Percentiles rank a stretch among this genome's conserved stretches.
Evolutionary conservation across 2,888 invertebrate species (phyloP).

Genomic region (Craniophora ligustri): DNA sequence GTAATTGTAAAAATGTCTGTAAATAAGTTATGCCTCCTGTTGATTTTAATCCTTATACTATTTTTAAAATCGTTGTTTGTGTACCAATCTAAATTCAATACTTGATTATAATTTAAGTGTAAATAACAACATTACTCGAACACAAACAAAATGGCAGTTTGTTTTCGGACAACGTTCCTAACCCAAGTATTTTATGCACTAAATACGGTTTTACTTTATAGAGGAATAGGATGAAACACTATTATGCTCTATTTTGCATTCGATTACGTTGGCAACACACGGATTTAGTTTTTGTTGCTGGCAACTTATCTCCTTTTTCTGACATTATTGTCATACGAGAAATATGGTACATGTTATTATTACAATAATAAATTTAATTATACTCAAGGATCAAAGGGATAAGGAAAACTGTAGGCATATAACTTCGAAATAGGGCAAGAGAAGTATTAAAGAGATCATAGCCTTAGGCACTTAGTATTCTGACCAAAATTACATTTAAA

Average conservation of each 20-base stretch:
- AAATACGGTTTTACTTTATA: conserved; percentile 27
- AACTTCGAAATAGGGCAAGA: conserved; percentile 10
- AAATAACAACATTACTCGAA: too few relatives aligned
- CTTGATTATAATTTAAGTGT: conserved; percentile 1
- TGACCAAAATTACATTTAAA: conserved; percentile 9
- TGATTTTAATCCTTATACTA: too few relatives aligned
- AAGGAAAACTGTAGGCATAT: background rate
- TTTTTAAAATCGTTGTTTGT: background rate
- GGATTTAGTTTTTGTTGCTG: conserved; percentile 9
- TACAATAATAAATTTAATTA: too few relatives aligned
- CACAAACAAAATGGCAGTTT: conserved; percentile 12
- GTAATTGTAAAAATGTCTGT: background rate
- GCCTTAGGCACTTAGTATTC: conserved; percentile 14
- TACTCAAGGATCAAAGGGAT: background rate
- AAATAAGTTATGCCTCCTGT: too few relatives aligned
- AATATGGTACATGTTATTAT: too few relatives aligned
- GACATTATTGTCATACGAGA: background rate
- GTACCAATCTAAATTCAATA: conserved; percentile 5
- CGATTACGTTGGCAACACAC: conserved; percentile 40
- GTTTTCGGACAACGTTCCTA: background rate
- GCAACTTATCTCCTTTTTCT: conserved; percentile 6
- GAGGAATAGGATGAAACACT: conserved; percentile 29
- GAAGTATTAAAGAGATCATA: conserved; percentile 18
- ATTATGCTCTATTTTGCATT: conserved; percentile 32
- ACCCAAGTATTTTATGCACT: conserved; percentile 16